These are phyloP conservation scores for Tetragonula carbonaria DNA, from an alignment of 2,888 invertebrate genomes.

Conservation along the genomic window DNA sequence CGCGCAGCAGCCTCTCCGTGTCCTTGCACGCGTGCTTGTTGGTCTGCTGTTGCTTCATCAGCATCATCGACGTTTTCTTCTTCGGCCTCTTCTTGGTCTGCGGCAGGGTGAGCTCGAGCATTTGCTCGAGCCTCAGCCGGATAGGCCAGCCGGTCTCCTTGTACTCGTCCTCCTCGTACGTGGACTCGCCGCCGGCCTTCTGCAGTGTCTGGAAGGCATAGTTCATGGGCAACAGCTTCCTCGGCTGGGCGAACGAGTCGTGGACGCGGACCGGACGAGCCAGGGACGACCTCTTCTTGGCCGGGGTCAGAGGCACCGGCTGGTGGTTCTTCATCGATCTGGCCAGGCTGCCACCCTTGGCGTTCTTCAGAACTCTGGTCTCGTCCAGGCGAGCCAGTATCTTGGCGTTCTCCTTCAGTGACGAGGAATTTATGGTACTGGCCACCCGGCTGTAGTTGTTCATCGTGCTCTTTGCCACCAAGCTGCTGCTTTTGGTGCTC, in stretches of 20 bases:
- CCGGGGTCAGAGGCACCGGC: slow-evolving; percentile 72
- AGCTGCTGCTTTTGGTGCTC: slow-evolving; percentile 40
- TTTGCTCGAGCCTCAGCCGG: slow-evolving; percentile 78
- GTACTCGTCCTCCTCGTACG: slow-evolving; percentile 63
- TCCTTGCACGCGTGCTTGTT: slow-evolving; percentile 78
- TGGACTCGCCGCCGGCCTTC: slow-evolving; percentile 43
- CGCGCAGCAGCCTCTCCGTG: slow-evolving; percentile 82
- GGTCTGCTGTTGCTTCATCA: slow-evolving; percentile 72
- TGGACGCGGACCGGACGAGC: slow-evolving; percentile 80
- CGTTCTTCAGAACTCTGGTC: slow-evolving; percentile 32
- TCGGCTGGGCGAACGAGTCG: slow-evolving; percentile 76
- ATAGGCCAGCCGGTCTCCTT: slow-evolving; percentile 76
- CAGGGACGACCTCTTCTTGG: slow-evolving; percentile 79
- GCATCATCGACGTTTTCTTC: slow-evolving; percentile 74
- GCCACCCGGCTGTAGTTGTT: slow-evolving; percentile 34
- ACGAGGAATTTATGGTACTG: slow-evolving; percentile 19
- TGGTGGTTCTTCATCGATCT: slow-evolving; percentile 50
- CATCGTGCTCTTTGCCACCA: slow-evolving; percentile 34
- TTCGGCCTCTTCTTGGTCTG: slow-evolving; percentile 74
- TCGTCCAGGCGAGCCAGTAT: slow-evolving; percentile 43
- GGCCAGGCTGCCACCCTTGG: slow-evolving; percentile 21
- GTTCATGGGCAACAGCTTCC: slow-evolving; percentile 58
- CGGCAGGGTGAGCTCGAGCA: slow-evolving; percentile 79
- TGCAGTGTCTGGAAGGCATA: slow-evolving; percentile 50
- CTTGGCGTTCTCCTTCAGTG: slow-evolving; percentile 42